Evolutionary conservation across 1,140 invertebrate species (phyloP).

Genomic region (Agrypnia vestita): DNA sequence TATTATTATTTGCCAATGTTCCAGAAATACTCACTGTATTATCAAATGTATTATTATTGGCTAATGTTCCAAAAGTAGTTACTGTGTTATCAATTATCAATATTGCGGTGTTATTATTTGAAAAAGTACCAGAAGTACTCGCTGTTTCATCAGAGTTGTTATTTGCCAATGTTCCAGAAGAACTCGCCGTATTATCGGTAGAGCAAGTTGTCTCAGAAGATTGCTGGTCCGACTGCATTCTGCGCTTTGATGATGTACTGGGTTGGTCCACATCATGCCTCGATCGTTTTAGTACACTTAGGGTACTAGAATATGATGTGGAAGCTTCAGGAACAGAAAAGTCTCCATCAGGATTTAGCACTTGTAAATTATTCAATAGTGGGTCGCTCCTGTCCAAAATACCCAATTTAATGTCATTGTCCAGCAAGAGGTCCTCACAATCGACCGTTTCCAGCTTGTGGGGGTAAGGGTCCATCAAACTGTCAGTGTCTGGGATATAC

Average conservation of each 20-base stretch:
- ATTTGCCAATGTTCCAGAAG: too few relatives aligned
- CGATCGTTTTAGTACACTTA: slow-evolving; percentile 1
- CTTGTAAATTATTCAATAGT: slow-evolving; percentile 43
- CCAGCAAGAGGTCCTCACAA: slow-evolving; percentile 17
- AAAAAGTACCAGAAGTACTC: background rate
- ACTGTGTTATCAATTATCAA: background rate
- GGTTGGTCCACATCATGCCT: background rate
- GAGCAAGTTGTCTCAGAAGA: too few relatives aligned
- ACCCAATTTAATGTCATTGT: slow-evolving; percentile 65
- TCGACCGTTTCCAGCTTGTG: slow-evolving; percentile 11
- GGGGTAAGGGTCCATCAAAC: background rate
- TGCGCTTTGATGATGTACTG: background rate
- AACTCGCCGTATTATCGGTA: too few relatives aligned
- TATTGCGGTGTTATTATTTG: background rate
- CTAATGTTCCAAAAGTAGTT: too few relatives aligned
- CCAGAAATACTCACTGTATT: too few relatives aligned
- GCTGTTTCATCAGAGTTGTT: too few relatives aligned
- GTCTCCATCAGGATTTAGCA: slow-evolving; percentile 7
- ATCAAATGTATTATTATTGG: too few relatives aligned
- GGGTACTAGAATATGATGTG: background rate
- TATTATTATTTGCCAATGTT: too few relatives aligned
- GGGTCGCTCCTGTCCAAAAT: slow-evolving; percentile 24
- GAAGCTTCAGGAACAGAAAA: background rate
- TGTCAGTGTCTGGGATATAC: background rate
- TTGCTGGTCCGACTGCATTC: background rate